These are phyloP conservation scores for Ursus arctos DNA, from an alignment of 2,113 vertebrate species.

Conservation along the genomic window DNA sequence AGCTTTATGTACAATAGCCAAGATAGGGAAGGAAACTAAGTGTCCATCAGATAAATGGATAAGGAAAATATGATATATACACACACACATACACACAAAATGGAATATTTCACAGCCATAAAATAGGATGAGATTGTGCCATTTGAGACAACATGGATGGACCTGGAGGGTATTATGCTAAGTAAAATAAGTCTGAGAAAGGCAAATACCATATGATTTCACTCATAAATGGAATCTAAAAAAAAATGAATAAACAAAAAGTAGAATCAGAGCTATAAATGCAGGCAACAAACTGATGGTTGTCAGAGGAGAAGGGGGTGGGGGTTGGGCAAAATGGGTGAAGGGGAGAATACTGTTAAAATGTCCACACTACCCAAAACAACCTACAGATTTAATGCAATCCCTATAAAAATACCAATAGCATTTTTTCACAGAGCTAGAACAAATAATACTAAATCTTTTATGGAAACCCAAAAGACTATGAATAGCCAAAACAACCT, in stretches of 20 bases:
- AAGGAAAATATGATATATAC: not conserved
- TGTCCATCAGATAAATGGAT: not conserved
- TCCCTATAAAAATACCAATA: not conserved
- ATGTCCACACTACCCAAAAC: not conserved
- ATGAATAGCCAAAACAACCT: not conserved
- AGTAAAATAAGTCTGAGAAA: too few species aligned
- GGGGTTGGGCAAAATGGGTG: too few species aligned
- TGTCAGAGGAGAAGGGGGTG: too few species aligned
- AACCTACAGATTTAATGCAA: not conserved
- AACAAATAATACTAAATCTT: not conserved
- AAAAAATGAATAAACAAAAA: too few species aligned
- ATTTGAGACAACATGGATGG: not conserved
- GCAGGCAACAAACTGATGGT: too few species aligned
- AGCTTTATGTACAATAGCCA: not conserved
- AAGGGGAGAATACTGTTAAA: too few species aligned
- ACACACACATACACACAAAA: too few species aligned
- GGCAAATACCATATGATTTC: too few species aligned
- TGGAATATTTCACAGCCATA: not conserved
- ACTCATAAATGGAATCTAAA: too few species aligned
- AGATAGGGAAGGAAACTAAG: not conserved
- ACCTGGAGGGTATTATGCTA: too few species aligned
- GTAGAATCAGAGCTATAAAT: too few species aligned
- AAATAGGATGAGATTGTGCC: not conserved
- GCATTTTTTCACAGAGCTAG: not conserved
- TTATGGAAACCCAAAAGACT: not conserved